These are phyloP conservation scores for Anguilla pacifica DNA, from an alignment of 2,797 vertebrate species.

Conservation along the genomic window DNA sequence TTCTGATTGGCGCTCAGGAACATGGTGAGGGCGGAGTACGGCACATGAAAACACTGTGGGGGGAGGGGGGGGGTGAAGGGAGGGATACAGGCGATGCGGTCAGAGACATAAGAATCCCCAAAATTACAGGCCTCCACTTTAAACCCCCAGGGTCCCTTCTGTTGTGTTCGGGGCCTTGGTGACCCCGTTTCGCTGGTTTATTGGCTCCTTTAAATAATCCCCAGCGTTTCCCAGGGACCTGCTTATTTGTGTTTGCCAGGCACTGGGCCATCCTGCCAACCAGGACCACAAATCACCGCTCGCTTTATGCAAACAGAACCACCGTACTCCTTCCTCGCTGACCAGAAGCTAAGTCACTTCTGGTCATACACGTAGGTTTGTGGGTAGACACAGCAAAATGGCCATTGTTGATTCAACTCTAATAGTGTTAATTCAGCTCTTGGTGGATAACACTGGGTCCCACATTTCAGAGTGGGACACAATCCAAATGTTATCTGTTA, in stretches of 20 bases:
- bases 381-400: too few species aligned
- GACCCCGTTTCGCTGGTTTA: not conserved
- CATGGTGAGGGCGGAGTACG: conserved; percentile 97
- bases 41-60: conserved; percentile 89
- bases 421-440: too few species aligned
- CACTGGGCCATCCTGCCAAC: not conserved
- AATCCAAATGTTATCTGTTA: too few species aligned
- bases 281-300: not conserved
- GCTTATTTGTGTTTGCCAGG: not conserved
- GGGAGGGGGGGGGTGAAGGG: conserved; percentile 33
- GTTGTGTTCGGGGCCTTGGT: not conserved
- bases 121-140: not conserved
- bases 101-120: not conserved
- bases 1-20: conserved; percentile 88
- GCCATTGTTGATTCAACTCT: too few species aligned
- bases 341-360: too few species aligned
- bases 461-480: too few species aligned
- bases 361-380: too few species aligned
- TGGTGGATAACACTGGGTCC: too few species aligned
- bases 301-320: not conserved
- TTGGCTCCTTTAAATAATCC: not conserved
- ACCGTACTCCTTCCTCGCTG: not conserved
- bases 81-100: not conserved
- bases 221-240: not conserved
- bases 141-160: not conserved